A percentile compares a stretch with the other conserved stretches of the same genome.
Evolutionary conservation across 2,113 vertebrate genomes (phyloP).

Genomic region (Galemys pyrenaicus): DNA sequence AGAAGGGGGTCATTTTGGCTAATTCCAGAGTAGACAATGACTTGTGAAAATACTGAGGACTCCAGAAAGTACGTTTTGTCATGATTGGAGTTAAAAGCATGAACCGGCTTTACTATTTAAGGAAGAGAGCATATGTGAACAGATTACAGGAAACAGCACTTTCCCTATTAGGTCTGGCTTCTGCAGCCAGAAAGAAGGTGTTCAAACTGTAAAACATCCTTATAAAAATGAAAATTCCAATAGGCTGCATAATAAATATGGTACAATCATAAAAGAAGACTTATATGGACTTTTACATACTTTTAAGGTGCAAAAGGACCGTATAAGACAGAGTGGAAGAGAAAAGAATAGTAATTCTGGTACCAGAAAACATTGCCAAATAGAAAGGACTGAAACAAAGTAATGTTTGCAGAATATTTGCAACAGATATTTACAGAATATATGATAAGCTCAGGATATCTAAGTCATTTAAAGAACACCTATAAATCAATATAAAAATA

Average conservation of each 20-base stretch:
- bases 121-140: background rate
- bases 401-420: background rate
- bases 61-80: background rate
- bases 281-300: background rate
- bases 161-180: background rate
- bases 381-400: background rate
- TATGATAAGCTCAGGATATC: background rate
- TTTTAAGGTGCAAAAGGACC: background rate
- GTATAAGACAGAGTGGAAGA: background rate
- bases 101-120: background rate
- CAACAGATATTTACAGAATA: background rate
- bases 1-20: background rate
- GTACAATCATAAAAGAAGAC: background rate
- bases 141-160: background rate
- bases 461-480: background rate
- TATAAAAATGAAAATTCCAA: background rate
- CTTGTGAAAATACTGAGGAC: background rate
- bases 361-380: background rate
- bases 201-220: background rate
- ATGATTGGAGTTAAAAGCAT: background rate
- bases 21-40: background rate
- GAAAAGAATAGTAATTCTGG: background rate
- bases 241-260: background rate
- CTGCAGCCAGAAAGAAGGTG: background rate
- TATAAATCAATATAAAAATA: conserved; percentile 2